Base-by-base conservation (phyloP, 2,797 vertebrate genomes). In the Tadarida brasiliensis region DNA sequence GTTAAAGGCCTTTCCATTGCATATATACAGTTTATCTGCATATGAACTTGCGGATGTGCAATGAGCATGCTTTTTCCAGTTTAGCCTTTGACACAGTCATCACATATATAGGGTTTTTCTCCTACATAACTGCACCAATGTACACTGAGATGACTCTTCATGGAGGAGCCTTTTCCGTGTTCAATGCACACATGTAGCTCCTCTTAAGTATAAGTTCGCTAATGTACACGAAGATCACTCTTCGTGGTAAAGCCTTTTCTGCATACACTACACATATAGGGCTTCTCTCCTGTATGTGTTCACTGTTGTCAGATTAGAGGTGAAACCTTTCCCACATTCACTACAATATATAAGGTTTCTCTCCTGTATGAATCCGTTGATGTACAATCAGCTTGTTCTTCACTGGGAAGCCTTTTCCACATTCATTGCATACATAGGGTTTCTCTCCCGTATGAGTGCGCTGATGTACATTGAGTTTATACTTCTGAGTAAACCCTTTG, bases 241-340 rank as follows among this genome's bases (percentile, higher is more conserved):
- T 94, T 93, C 17, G 57, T 68, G 24, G 80, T 88, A 61, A 97
- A 94, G 33, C 82, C 59, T 84, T 96, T 93, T 11, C 94, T 93
- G 61, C 90, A 86, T 30, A 95, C 70, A 1, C 47, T 80, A 39
- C 94, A 98, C 17, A 95, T 15, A 11, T 96, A 96, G 0, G 95
- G 96, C 61, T 96, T 97, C 86, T 97, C 82, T 54, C 90, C 95
- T 0, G 92, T 96, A 74, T 97, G 95, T 28, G 94, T 96, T 28
- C 73, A 16, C 7, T 57, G n/a, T 49, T 97, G 94, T 5, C 87
- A 94, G 11, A 47, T 95, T 0, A 96, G 85, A 59, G 86, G 94
- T 93, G 57, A 97, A 96, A 57, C 73, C 77, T 90, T 97, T 96
- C 19, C 92, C 95, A 22, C 94, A 95, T 5, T 96, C 73, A 7